These are phyloP conservation scores for Phyllotreta striolata DNA, from an alignment of 2,888 invertebrate genomes.

Conservation along the genomic window DNA sequence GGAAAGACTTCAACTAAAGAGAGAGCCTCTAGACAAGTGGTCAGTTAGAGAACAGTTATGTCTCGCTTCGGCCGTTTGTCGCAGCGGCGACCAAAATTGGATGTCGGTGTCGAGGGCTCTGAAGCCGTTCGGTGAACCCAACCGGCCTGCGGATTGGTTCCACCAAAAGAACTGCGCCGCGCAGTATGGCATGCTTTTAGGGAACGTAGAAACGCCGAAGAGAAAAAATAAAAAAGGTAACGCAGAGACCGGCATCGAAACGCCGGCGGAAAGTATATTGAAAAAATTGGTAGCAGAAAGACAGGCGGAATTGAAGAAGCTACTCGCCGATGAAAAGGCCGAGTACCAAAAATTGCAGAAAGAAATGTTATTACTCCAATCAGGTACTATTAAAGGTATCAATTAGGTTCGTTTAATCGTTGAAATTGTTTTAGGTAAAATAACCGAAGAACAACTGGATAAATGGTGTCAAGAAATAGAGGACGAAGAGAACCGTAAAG, in stretches of 20 bases:
- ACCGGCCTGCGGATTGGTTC: slow-evolving; percentile 85
- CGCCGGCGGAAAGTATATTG: slow-evolving; percentile 81
- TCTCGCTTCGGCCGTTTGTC: slow-evolving; percentile 83
- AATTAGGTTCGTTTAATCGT: slow-evolving; percentile 13
- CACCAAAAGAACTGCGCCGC: slow-evolving; percentile 90
- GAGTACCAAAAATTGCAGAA: slow-evolving; percentile 77
- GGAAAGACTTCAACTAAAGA: slow-evolving; percentile 66
- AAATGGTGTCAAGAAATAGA: slow-evolving; percentile 80
- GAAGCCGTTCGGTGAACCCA: slow-evolving; percentile 79
- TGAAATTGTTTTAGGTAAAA: slow-evolving; percentile 52
- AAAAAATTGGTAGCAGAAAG: slow-evolving; percentile 80
- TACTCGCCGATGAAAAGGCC: slow-evolving; percentile 74
- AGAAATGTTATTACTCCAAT: slow-evolving; percentile 66
- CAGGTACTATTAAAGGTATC: slow-evolving; percentile 55
- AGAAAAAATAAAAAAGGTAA: slow-evolving; percentile 78
- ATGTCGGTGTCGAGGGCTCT: slow-evolving; percentile 84
- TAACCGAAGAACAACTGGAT: slow-evolving; percentile 76
- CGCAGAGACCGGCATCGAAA: slow-evolving; percentile 67
- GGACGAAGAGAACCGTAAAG: slow-evolving; percentile 73
- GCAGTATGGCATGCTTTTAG: slow-evolving; percentile 84
- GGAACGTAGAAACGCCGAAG: slow-evolving; percentile 85
- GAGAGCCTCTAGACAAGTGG: slow-evolving; percentile 84
- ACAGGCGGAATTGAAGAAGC: slow-evolving; percentile 77
- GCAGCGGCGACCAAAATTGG: slow-evolving; percentile 93
- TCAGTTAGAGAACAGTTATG: slow-evolving; percentile 84